Evolutionary conservation across 2,888 invertebrate species (phyloP), one percentile per base, ranked within the genome.

Genomic region (Drosophila melanosoma): DNA sequence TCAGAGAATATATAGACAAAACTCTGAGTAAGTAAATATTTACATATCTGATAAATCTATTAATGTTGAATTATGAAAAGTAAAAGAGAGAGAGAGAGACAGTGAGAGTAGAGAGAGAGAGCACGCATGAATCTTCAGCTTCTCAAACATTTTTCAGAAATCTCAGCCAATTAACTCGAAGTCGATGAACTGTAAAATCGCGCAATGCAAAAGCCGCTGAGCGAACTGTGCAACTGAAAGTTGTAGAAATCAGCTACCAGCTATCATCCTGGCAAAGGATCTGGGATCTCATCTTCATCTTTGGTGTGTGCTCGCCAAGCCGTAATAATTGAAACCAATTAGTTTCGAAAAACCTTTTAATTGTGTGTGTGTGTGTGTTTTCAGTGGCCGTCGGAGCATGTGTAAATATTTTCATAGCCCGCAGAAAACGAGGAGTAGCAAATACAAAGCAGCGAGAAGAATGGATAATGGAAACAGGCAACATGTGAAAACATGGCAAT

Each of bases 311-410:
- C 58, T 75, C 81, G 72, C 59, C 45, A 72, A 81, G 67, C 84
- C 87, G 82, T 79, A 88, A 87, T 87, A 87, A 87, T 87, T 87
- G 89, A 91, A 91, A 91, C 79, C 91, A 91, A 91, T 91, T 91
- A 91, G 90, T 87, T 81, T 79, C 62, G 74, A 82, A 83, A 90
- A 86, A 85, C 89, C 82, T 81, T 91, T 84, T 90, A 91, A 91
- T 90, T 90, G 85, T 89, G 40, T 54, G 33, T n/a, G n/a, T 56
- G 23, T 23, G 29, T 29, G 29, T 40, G 76, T 81, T 82, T 76
- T 74, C 69, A 75, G 58, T 87, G 76, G 63, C 67, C 65, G 81
- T 61, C 66, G 69, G 63, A 69, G 79, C 86, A 79, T 86, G 79
- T 77, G 86, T 87, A 87, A 87, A 87, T 89, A 87, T 87, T 87